A percentile compares a stretch with the other conserved stretches of the same genome.
Evolutionary conservation across 2,113 vertebrate species (phyloP).

Genomic region (Jacana jacana): DNA sequence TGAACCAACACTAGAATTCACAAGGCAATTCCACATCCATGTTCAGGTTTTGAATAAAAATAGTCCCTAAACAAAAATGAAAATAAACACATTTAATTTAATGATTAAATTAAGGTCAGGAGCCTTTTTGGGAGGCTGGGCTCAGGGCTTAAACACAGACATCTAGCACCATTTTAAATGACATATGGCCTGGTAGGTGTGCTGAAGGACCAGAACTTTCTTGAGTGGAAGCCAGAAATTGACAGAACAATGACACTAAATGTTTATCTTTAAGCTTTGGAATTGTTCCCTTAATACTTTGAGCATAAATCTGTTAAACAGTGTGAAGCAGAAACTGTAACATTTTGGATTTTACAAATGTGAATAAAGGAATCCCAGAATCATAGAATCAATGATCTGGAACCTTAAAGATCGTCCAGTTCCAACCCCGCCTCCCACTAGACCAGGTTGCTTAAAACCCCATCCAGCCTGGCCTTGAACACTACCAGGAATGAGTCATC

Average conservation of each 20-base stretch:
- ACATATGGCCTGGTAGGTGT: background rate
- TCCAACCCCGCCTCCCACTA: too few species aligned
- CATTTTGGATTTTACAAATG: background rate
- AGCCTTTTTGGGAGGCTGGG: background rate
- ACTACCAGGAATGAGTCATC: too few species aligned
- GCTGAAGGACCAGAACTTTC: background rate
- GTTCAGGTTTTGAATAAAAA: background rate
- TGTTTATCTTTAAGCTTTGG: background rate
- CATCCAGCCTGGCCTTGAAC: too few species aligned
- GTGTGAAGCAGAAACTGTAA: background rate
- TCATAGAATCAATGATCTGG: too few species aligned
- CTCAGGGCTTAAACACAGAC: background rate
- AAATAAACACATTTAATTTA: background rate
- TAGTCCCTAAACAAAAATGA: background rate
- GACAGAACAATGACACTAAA: background rate
- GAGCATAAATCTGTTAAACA: background rate
- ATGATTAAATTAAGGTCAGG: background rate
- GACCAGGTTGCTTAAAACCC: too few species aligned
- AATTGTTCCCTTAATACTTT: background rate
- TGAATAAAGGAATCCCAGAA: background rate
- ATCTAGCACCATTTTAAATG: background rate
- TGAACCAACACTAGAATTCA: background rate
- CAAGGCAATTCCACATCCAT: rapidly evolving
- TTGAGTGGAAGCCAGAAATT: background rate
- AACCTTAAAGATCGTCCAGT: too few species aligned